Evolutionary conservation across 2,888 invertebrate genomes (phyloP).

Genomic region (Platycheirus rosarum): DNA sequence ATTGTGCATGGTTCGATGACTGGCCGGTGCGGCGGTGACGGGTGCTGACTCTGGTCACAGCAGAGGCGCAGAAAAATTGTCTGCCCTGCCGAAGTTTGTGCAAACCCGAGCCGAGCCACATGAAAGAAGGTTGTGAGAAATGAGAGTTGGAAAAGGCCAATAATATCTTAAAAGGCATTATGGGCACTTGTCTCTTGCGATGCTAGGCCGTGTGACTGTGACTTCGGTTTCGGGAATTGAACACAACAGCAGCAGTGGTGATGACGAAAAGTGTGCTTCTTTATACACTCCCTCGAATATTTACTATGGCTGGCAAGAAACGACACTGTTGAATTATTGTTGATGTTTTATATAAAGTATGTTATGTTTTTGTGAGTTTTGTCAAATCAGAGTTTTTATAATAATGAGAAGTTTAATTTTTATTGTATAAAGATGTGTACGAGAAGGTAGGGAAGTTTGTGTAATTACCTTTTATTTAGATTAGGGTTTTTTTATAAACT

Average conservation of each 20-base stretch:
- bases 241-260: slow-evolving; percentile 21
- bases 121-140: slow-evolving; percentile 47
- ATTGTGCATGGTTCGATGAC: background rate
- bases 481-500: too few relatives aligned
- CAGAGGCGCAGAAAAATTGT: slow-evolving; percentile 46
- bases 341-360: background rate
- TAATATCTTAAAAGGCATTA: slow-evolving; percentile 60
- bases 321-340: background rate
- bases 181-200: slow-evolving; percentile 56
- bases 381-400: background rate
- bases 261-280: slow-evolving; percentile 40
- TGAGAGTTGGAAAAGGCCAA: slow-evolving; percentile 70
- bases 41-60: slow-evolving; percentile 38
- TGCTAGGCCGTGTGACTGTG: slow-evolving; percentile 56
- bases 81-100: background rate
- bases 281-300: slow-evolving; percentile 24
- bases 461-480: too few relatives aligned
- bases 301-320: slow-evolving; percentile 37
- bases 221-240: slow-evolving; percentile 54
- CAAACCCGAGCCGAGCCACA: background rate
- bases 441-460: too few relatives aligned
- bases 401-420: too few relatives aligned
- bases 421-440: too few relatives aligned
- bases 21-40: slow-evolving; percentile 8
- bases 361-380: background rate